These are phyloP conservation scores for Athene cunicularia DNA, from an alignment of 2,113 vertebrate genomes.

Conservation along the genomic window DNA sequence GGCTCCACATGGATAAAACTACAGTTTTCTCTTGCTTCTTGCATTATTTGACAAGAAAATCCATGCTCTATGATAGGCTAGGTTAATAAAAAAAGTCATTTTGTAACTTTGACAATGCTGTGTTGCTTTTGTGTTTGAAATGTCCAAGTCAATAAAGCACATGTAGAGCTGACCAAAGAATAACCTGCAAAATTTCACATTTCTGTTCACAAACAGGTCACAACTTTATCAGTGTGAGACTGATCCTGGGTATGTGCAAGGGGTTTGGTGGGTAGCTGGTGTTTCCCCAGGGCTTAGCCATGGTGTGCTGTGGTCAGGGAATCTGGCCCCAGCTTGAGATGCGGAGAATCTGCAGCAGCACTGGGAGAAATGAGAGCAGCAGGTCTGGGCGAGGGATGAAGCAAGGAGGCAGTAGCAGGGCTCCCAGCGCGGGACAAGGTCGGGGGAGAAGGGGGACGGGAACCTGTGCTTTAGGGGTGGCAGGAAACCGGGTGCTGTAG, in stretches of 20 bases:
- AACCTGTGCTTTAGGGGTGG: fast-evolving
- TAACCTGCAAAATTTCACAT: not conserved
- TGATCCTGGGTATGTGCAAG: not conserved
- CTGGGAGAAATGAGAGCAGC: not conserved
- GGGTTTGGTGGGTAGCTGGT: not conserved
- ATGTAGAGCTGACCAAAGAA: not conserved
- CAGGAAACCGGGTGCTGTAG: not conserved
- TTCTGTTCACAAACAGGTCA: not conserved
- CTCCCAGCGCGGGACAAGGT: not conserved
- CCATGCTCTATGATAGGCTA: not conserved
- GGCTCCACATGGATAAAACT: not conserved
- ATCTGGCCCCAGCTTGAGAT: not conserved
- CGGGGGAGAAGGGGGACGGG: not conserved
- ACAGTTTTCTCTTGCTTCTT: constrained; percentile 32
- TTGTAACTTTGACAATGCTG: not conserved
- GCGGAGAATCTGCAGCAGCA: not conserved
- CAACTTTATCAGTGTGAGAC: not conserved
- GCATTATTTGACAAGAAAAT: constrained; percentile 30
- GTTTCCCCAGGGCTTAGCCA: not conserved
- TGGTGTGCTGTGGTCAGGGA: not conserved
- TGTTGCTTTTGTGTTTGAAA: not conserved
- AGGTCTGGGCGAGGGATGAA: not conserved
- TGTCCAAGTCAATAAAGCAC: not conserved
- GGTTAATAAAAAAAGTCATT: constrained; percentile 49
- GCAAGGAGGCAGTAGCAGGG: not conserved